Conservation (phyloP, 2,113 vertebrate genomes). For the Colaptes auratus region DNA sequence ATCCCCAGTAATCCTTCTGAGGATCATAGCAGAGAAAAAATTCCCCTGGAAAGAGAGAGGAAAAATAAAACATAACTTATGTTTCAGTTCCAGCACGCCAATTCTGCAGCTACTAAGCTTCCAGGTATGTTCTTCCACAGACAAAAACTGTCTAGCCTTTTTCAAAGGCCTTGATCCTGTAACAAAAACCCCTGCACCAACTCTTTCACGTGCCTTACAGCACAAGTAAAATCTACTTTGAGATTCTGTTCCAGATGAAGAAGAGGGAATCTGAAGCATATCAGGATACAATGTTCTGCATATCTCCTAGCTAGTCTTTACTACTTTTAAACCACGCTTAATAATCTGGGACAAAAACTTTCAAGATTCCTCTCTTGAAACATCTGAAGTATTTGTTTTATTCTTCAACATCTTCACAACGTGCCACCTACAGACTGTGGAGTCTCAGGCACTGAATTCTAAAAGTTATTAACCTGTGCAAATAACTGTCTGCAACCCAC, state of each 20-base stretch:
- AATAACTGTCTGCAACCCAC: neutral
- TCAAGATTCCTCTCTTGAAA: neutral
- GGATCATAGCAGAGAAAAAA: constrained; percentile 98
- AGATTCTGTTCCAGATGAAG: neutral
- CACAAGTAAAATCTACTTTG: neutral
- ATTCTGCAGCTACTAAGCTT: neutral
- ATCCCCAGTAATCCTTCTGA: constrained; percentile 96
- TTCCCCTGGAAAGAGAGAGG: constrained; percentile 83
- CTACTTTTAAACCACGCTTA: neutral
- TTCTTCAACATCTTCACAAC: neutral
- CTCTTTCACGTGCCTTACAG: neutral
- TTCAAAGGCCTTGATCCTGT: neutral
- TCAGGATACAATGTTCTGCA: neutral
- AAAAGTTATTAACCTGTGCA: neutral
- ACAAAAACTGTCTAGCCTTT: accelerated
- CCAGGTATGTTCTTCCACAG: neutral
- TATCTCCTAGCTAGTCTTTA: neutral
- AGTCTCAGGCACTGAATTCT: too few species aligned
- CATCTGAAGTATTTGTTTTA: neutral
- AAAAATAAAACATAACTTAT: neutral
- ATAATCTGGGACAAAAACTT: neutral
- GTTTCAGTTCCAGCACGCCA: neutral
- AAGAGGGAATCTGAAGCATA: neutral
- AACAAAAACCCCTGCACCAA: neutral
- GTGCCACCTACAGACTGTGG: neutral